Evolutionary conservation across 2,888 invertebrate genomes (phyloP).

Genomic region (Vesta saturnalis): DNA sequence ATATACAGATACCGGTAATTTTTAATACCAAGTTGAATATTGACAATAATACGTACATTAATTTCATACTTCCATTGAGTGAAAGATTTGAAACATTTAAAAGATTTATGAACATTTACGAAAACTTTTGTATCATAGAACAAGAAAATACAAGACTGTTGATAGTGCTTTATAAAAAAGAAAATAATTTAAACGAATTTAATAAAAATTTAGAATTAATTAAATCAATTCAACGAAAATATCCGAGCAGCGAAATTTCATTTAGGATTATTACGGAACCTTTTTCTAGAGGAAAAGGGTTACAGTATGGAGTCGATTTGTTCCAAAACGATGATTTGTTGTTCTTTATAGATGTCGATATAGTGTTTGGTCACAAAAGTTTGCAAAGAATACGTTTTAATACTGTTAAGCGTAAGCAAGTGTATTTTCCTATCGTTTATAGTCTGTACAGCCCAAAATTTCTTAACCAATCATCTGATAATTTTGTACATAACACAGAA

Average conservation of each 20-base stretch:
- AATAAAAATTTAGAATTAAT: slow-evolving; percentile 68
- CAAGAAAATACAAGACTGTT: slow-evolving; percentile 73
- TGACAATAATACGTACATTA: slow-evolving; percentile 61
- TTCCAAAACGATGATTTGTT: slow-evolving; percentile 73
- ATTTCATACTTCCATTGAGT: slow-evolving; percentile 87
- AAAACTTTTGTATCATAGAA: slow-evolving; percentile 75
- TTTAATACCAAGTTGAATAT: slow-evolving; percentile 45
- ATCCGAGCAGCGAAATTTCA: slow-evolving; percentile 66
- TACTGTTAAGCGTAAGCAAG: slow-evolving; percentile 75
- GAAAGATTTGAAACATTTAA: slow-evolving; percentile 84
- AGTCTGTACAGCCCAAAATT: slow-evolving; percentile 85
- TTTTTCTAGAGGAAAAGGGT: slow-evolving; percentile 86
- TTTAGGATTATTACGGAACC: slow-evolving; percentile 57
- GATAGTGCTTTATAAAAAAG: slow-evolving; percentile 72
- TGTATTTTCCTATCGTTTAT: slow-evolving; percentile 96
- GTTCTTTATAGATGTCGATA: slow-evolving; percentile 96
- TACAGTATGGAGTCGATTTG: slow-evolving; percentile 77
- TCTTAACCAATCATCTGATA: slow-evolving; percentile 10
- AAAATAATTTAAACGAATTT: slow-evolving; percentile 65
- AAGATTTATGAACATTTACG: slow-evolving; percentile 87
- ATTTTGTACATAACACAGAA: slow-evolving; percentile 35
- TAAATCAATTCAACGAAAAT: slow-evolving; percentile 66
- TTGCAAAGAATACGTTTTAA: slow-evolving; percentile 82
- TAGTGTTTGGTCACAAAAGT: slow-evolving; percentile 80
- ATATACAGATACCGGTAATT: slow-evolving; percentile 51